Conservation (phyloP, 2,888 invertebrate genomes). For the Polyommatus icarus region DNA sequence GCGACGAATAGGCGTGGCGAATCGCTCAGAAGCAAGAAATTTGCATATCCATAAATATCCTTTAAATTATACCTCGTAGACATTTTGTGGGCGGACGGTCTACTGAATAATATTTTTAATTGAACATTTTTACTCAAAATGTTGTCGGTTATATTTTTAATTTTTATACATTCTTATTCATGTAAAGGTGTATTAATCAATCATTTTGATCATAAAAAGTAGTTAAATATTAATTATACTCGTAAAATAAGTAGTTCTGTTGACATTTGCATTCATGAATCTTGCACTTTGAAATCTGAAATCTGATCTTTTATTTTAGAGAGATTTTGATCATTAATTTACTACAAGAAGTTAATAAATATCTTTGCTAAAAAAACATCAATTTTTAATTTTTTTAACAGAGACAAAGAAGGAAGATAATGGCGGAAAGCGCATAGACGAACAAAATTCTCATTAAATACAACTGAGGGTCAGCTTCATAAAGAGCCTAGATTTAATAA, state of each 20-base stretch:
- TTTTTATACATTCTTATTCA: background rate
- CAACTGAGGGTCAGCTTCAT: background rate
- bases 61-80: background rate
- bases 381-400: background rate
- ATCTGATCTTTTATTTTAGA: too few relatives aligned
- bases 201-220: too few relatives aligned
- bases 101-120: conserved; percentile 7
- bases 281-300: background rate
- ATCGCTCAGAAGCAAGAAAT: conserved; percentile 24
- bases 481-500: conserved; percentile 13
- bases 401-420: background rate
- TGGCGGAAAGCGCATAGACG: background rate
- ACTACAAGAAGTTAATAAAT: too few relatives aligned
- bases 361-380: too few relatives aligned
- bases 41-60: conserved; percentile 23
- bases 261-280: background rate
- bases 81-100: background rate
- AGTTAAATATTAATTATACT: too few relatives aligned
- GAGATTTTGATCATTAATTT: too few relatives aligned
- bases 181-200: background rate
- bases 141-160: background rate
- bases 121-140: background rate
- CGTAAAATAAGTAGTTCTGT: background rate
- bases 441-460: background rate
- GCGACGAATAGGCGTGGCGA: conserved; percentile 10